Base-by-base conservation (phyloP, 2,888 invertebrate species). In the Tinea pellionella region DNA sequence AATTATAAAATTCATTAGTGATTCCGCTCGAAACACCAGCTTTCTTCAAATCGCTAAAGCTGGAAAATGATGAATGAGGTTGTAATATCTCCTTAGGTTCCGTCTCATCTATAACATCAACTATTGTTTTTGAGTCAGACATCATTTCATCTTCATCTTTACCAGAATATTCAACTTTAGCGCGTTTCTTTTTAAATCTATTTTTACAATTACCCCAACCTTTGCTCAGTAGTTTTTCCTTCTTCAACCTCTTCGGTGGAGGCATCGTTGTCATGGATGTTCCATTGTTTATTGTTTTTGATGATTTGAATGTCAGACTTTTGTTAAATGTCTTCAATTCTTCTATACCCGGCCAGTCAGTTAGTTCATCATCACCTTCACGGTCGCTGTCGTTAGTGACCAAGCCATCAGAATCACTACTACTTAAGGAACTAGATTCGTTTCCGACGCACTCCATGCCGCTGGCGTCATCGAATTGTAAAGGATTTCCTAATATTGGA, bases 341-440 rank as follows among this genome's bases (percentile, higher is more conserved):
- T 66, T 91, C 91, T 18, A 90, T 91, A 0, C 91, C 91, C 0
- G 91, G 90, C 93, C 93, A 93, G 73, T 93, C 93, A 0, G 93
- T 93, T 2, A 93, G 74, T 70, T 93, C 93, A 63, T 93, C 93
- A 62, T 93, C 93, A 0, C 93, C 91, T 70, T 91, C 91, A 61
- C 90, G 80, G 64, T 91, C 91, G 11, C 90, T 90, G 62, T 90
- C 91, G 59, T 90, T 90, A 1, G 89, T 89, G 0, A 89, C 80
- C 0, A 84, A 87, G 1, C 89, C 89, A 61, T 91, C 91, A 0
- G 90, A 90, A 65, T 91, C 91, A 53, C 90, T 90, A 53, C 90
- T 90, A 65, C 90, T 90, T 9, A 91, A 66, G 0, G 91, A 90
- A 61, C 90, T 90, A 0, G 88, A 88, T 64, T 90, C 91, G 4